Conservation (phyloP, 2,113 vertebrate genomes). For the Gadus macrocephalus region DNA sequence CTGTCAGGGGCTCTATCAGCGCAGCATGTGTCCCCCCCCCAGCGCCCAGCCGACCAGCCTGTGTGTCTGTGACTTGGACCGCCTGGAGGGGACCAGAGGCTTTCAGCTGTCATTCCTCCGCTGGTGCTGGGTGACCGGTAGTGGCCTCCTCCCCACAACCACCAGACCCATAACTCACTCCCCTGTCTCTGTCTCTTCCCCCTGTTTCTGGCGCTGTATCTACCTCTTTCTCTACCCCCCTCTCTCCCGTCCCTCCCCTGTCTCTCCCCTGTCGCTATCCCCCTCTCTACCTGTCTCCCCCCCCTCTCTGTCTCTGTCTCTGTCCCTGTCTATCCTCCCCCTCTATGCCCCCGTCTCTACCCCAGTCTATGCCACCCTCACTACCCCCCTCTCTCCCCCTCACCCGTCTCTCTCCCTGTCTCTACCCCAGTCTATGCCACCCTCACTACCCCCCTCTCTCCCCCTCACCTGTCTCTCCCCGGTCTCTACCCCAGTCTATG, state of each 20-base stretch:
- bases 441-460: too few relatives aligned
- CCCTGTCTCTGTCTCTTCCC: too few relatives aligned
- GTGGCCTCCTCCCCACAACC: conserved; percentile 21
- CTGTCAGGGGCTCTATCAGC: conserved; percentile 59
- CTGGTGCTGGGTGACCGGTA: conserved; percentile 53
- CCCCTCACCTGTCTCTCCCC: background rate
- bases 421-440: too few relatives aligned
- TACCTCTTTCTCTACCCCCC: background rate
- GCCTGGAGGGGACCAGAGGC: conserved; percentile 14
- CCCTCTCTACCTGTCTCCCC: too few relatives aligned
- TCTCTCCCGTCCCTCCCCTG: conserved; percentile 12
- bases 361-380: too few relatives aligned
- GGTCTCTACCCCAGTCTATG: too few relatives aligned
- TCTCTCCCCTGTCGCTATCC: too few relatives aligned
- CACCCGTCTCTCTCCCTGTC: too few relatives aligned
- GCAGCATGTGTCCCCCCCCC: conserved; percentile 43
- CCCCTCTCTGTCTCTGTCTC: too few relatives aligned
- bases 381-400: background rate
- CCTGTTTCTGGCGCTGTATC: too few relatives aligned
- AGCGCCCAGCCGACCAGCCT: conserved; percentile 48
- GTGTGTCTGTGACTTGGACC: conserved; percentile 42
- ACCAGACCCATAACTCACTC: conserved; percentile 43
- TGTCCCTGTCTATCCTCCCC: too few relatives aligned
- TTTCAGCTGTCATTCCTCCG: conserved; percentile 70
- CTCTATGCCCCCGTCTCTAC: too few relatives aligned